A percentile compares a stretch with the other conserved stretches of the same genome.
These are phyloP conservation scores for Artibeus lituratus DNA, from an alignment of 2,797 vertebrate species.

Conservation along the genomic window DNA sequence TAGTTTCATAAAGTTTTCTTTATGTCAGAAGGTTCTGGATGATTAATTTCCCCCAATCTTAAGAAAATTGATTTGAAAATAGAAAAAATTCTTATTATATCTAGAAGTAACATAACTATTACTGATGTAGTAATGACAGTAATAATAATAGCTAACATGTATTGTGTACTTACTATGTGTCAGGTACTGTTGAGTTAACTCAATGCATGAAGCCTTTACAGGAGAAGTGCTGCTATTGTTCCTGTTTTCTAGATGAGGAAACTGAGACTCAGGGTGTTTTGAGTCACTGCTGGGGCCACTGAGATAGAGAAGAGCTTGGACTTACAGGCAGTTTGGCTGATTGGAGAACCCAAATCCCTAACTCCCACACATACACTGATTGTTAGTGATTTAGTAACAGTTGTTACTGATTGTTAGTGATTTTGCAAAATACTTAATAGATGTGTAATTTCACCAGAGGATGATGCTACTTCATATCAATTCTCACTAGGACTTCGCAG, in stretches of 20 bases:
- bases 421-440: neutral
- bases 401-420: neutral
- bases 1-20: slow-evolving; percentile 10
- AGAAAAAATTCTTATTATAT: neutral
- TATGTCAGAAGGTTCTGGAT: neutral
- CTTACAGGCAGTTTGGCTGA: neutral
- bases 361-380: neutral
- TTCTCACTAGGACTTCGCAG: neutral
- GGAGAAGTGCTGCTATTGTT: neutral
- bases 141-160: neutral
- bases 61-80: slow-evolving; percentile 6
- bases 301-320: neutral
- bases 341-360: neutral
- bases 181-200: neutral
- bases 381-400: neutral
- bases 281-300: neutral
- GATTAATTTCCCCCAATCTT: neutral
- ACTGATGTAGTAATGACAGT: neutral
- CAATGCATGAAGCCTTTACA: neutral
- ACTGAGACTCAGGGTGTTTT: neutral
- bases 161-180: neutral
- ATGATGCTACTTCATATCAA: neutral
- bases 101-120: neutral
- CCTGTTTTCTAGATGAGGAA: neutral
- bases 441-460: neutral